Evolutionary conservation across 2,888 invertebrate genomes (phyloP).

Genomic region (Heteropelma amictum): DNA sequence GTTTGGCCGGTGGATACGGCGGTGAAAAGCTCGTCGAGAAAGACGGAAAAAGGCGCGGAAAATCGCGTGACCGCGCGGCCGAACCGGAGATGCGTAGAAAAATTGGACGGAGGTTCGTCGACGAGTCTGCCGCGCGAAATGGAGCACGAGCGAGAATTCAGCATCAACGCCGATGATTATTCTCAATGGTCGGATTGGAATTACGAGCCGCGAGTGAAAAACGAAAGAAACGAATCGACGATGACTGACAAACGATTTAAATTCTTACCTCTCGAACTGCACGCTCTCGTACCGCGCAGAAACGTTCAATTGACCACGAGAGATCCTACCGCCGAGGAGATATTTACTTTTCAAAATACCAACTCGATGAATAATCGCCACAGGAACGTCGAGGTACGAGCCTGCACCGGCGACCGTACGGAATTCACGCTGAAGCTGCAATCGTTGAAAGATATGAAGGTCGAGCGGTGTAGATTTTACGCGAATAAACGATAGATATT

Average conservation of each 20-base stretch:
- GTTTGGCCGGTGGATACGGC: no score
- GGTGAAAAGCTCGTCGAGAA: no score
- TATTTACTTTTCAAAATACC: not conserved
- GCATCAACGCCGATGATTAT: conserved; percentile 35
- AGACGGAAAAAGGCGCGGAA: no score
- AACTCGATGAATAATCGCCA: conserved; percentile 43
- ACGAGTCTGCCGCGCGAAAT: not conserved
- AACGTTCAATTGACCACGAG: conserved; percentile 42
- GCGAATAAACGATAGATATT: not conserved
- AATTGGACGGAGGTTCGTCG: not conserved
- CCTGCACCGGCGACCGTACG: conserved; percentile 54
- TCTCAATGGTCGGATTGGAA: conserved; percentile 72
- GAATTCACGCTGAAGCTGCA: conserved; percentile 64
- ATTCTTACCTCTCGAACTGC: conserved; percentile 55
- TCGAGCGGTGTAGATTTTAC: no score
- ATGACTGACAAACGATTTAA: conserved; percentile 36
- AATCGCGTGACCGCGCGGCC: not conserved
- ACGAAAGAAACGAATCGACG: not conserved
- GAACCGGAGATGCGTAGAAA: conserved; percentile 26
- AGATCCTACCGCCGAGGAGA: conserved; percentile 13
- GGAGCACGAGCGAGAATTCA: not conserved
- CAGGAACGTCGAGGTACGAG: conserved; percentile 58
- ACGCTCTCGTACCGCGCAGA: conserved; percentile 47
- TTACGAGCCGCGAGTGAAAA: conserved; percentile 24
- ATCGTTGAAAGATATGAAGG: conserved; percentile 63